A percentile compares a stretch with the other conserved stretches of the same genome.
Conservation (phyloP, 2,888 invertebrate species). For the Hirtodrosophila duncani region DNA sequence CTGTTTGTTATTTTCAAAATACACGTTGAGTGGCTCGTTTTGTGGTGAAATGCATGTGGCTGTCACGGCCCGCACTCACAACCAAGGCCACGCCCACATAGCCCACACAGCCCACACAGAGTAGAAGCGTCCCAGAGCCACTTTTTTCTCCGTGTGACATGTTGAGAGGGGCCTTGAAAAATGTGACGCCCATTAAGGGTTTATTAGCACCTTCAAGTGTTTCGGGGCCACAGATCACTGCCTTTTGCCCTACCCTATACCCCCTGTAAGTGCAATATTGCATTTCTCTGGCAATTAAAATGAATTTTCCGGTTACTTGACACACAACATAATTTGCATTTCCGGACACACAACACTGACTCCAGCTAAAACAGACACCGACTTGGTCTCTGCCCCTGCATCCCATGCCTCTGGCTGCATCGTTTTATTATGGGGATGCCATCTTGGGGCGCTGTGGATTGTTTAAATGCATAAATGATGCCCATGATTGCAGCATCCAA, state of each 20-base stretch:
- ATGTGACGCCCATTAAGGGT: constrained; percentile 42
- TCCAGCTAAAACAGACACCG: neutral
- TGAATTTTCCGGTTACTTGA: constrained; percentile 77
- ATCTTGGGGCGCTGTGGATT: constrained; percentile 48
- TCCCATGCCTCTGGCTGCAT: no score
- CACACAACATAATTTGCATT: constrained; percentile 77
- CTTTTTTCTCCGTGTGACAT: no score
- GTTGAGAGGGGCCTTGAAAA: no score
- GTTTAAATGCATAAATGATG: constrained; percentile 63
- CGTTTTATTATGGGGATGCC: constrained; percentile 25
- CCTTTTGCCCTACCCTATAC: neutral
- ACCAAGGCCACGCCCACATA: neutral
- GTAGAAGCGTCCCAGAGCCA: no score
- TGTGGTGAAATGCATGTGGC: constrained; percentile 64
- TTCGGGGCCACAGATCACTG: neutral
- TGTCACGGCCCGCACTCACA: constrained; percentile 18
- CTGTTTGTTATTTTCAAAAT: constrained; percentile 70
- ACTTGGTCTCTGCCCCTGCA: neutral
- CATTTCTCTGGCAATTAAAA: constrained; percentile 75
- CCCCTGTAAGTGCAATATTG: constrained; percentile 55
- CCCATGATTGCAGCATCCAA: constrained; percentile 24
- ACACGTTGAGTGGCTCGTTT: constrained; percentile 72
- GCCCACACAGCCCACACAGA: neutral
- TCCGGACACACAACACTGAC: constrained; percentile 56
- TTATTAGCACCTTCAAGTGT: constrained; percentile 48